Evolutionary conservation across 2,797 vertebrate species (phyloP), one percentile per base, ranked within the genome.

Genomic region (Cercopithecus petaurista): DNA sequence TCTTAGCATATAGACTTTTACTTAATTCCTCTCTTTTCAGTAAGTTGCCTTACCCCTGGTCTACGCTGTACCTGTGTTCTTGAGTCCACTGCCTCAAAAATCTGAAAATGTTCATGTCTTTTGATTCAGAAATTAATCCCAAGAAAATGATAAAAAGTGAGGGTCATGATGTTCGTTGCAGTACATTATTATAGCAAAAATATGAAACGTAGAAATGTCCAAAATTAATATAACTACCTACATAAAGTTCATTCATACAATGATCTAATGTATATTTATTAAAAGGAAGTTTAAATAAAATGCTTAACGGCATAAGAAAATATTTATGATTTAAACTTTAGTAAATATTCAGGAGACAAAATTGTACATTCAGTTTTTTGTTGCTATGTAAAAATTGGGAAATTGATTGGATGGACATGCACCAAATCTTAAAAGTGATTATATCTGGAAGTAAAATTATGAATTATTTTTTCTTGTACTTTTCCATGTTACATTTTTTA

Each of bases 281-380:
- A 80, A 88, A 57, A 55, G 67, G 43, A 95, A 79, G 77, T 83
- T 90, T 91, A 88, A 91, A 79, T 80, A 72, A 22, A 94, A 84
- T 72, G 80, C 11, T 82, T 77, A 94, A 36, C 90, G 41, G 15
- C 36, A 72, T 80, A 30, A 59, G n/a, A 83, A 92, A 88, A 64
- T 72, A 55, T 77, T 92, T 84, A 83, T 36, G 3, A 79, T 52
- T 79, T 41, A 79, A 88, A 39, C 10, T 46, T 72, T 46, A 79
- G 41, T 30, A 83, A 88, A 80, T 84, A 87, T 79, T 73, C 14
- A 79, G 57, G 24, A 80, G 39, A 50, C 14, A 75, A 59, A 80
- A 72, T 26, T 61, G 24, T 61, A 15, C 21, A 21, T 76, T 41
- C 48, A 57, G 48, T 79, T 22, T 70, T n/a, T 72, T 84, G 50